phyloP scores from a whole-genome alignment of 1,140 invertebrate species.

The Latrodectus geometricus region DNA sequence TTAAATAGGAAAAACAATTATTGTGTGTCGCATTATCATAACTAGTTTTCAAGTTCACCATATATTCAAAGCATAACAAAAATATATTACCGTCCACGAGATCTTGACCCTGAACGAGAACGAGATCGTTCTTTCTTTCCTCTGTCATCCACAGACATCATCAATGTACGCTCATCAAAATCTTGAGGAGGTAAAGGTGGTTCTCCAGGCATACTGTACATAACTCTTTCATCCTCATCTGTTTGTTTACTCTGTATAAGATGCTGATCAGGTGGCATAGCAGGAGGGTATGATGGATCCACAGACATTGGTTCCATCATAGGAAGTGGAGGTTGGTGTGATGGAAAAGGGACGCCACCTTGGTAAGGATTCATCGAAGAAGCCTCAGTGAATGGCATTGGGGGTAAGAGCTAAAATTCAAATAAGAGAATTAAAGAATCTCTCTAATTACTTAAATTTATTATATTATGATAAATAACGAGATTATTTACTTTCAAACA shows the following conservation, averaged over 20 bases:
- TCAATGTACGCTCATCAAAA: slow-evolving; percentile 18
- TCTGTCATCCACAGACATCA: slow-evolving; percentile 27
- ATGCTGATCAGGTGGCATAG: slow-evolving; percentile 12
- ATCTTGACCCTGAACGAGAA: slow-evolving; percentile 62
- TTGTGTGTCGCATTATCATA: too few relatives aligned
- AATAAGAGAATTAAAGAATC: neutral
- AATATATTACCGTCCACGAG: slow-evolving; percentile 42
- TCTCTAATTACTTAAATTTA: neutral
- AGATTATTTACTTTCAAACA: too few relatives aligned
- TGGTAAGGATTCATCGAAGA: slow-evolving; percentile 11
- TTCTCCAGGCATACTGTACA: slow-evolving; percentile 57
- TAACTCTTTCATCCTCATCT: slow-evolving; percentile 53
- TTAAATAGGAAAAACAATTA: too few relatives aligned
- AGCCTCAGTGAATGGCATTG: slow-evolving; percentile 12
- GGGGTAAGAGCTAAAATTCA: slow-evolving; percentile 4
- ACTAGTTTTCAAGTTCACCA: too few relatives aligned
- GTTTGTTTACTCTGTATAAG: neutral
- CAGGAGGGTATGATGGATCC: slow-evolving; percentile 7
- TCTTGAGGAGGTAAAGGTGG: slow-evolving; percentile 58
- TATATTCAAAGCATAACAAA: too few relatives aligned
- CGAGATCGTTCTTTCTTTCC: slow-evolving; percentile 36
- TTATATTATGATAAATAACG: neutral
- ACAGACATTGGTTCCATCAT: slow-evolving; percentile 13
- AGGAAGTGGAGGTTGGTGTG: slow-evolving; percentile 18
- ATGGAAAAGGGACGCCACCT: neutral